Evolutionary conservation across 1,140 invertebrate genomes (phyloP).

Genomic region (Nylanderia fulva): DNA sequence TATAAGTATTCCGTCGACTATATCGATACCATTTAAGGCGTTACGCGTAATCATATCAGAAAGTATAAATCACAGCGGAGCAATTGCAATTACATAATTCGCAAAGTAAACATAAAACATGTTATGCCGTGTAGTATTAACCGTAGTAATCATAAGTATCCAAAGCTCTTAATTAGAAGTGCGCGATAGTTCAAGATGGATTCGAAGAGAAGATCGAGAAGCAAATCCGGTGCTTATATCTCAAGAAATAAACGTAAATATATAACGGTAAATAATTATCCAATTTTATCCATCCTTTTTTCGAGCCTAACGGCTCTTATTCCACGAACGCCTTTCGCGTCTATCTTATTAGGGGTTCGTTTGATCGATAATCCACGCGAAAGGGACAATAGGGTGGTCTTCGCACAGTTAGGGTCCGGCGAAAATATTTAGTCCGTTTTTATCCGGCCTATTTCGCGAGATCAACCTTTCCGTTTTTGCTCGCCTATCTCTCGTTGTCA

Average conservation of each 20-base stretch:
- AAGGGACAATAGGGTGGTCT: constrained; percentile 23
- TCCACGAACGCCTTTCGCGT: background rate
- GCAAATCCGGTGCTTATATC: background rate
- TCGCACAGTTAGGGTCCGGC: constrained; percentile 10
- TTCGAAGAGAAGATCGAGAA: background rate
- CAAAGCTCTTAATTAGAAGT: background rate
- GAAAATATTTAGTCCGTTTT: constrained; percentile 54
- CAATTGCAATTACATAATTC: background rate
- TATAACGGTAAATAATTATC: constrained; percentile 18
- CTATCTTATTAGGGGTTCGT: background rate
- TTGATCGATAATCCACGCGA: constrained; percentile 30
- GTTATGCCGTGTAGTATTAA: background rate
- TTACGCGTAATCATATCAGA: background rate
- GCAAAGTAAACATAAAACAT: background rate
- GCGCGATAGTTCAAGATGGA: background rate
- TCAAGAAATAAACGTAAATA: background rate
- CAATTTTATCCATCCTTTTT: background rate
- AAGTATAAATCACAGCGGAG: background rate
- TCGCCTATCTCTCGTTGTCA: constrained; percentile 11
- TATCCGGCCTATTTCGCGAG: background rate
- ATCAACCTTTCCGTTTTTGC: constrained; percentile 36
- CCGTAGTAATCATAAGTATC: background rate
- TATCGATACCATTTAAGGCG: background rate
- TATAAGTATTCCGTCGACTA: background rate
- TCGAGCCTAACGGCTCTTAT: background rate